Conservation (phyloP, 2,113 vertebrate genomes). For the Damaliscus lunatus region DNA sequence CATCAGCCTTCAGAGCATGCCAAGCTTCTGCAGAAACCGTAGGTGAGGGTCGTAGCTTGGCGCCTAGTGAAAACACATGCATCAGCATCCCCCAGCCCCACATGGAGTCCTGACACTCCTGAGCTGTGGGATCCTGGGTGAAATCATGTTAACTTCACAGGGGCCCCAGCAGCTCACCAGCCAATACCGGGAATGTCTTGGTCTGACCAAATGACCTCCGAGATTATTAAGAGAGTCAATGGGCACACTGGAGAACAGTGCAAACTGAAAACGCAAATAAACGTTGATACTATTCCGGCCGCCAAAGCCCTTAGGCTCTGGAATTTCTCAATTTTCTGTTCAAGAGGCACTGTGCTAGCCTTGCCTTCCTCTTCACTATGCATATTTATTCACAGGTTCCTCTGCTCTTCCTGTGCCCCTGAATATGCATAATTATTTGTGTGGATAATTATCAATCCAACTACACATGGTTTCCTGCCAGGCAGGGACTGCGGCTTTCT, state of each 20-base stretch:
- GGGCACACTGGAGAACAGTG: background rate
- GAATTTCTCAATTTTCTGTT: background rate
- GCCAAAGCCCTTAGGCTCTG: background rate
- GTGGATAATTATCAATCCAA: background rate
- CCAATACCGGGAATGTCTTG: background rate
- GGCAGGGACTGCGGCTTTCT: background rate
- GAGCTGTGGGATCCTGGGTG: background rate
- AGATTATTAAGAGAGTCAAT: background rate
- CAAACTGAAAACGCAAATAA: background rate
- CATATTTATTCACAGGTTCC: background rate
- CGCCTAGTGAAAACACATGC: background rate
- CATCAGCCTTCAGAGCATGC: background rate
- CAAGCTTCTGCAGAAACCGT: background rate
- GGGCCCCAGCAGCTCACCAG: background rate
- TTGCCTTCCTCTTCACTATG: background rate
- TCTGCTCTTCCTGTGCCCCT: background rate
- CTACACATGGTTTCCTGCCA: background rate
- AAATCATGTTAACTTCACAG: background rate
- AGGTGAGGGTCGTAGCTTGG: rapidly evolving
- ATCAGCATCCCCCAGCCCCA: background rate
- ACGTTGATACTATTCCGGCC: background rate
- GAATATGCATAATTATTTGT: background rate
- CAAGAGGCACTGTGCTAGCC: background rate
- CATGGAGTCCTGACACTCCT: background rate
- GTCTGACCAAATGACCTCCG: background rate